Evolutionary conservation across 2,797 vertebrate species (phyloP).

Genomic region (Trematomus bernacchii): DNA sequence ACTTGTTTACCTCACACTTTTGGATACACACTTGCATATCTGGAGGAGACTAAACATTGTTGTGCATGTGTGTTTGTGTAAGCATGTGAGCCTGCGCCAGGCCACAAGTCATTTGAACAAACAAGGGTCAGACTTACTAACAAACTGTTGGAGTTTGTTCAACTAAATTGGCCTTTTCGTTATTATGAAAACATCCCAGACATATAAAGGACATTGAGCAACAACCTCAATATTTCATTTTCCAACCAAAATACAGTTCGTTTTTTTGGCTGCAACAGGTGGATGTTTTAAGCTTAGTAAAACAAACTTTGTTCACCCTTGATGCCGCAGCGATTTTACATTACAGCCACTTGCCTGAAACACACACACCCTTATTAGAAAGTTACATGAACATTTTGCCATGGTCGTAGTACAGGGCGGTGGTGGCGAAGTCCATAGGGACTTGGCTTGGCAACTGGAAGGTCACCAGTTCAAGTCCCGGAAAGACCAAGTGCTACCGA

Average conservation of each 20-base stretch:
- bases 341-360: not conserved
- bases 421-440: too few species aligned
- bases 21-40: conserved; percentile 44
- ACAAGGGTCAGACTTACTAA: conserved; percentile 16
- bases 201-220: not conserved
- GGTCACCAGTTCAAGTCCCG: too few species aligned
- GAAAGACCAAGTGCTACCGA: too few species aligned
- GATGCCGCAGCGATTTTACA: not conserved
- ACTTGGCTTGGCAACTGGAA: too few species aligned
- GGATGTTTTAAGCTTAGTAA: not conserved
- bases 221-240: not conserved
- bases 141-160: conserved; percentile 25
- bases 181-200: conserved; percentile 8
- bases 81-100: conserved; percentile 23
- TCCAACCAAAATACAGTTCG: conserved; percentile 3
- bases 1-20: conserved; percentile 66
- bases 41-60: conserved; percentile 50
- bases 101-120: conserved; percentile 39
- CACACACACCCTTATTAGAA: not conserved
- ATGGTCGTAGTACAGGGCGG: too few species aligned
- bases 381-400: not conserved
- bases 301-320: not conserved
- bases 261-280: conserved; percentile 22
- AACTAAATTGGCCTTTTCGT: conserved; percentile 8
- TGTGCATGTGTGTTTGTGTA: conserved; percentile 24